These are phyloP conservation scores for Cephus rjabovi DNA, from an alignment of 2,888 invertebrate species.

Conservation along the genomic window DNA sequence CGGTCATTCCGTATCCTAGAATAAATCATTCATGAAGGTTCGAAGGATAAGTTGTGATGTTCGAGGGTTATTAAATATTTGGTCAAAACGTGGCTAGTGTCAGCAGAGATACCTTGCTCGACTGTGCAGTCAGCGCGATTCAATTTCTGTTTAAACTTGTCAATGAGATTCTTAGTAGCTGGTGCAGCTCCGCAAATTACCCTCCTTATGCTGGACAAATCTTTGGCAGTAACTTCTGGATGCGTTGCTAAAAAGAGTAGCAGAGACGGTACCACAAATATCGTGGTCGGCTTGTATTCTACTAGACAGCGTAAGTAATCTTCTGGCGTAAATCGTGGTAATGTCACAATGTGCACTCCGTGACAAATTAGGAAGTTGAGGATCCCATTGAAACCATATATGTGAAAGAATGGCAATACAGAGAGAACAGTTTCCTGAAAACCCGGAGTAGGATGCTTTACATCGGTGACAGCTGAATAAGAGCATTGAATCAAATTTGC, in stretches of 20 bases:
- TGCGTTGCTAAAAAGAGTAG: conserved; percentile 80
- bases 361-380: conserved; percentile 72
- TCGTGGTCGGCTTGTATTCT: conserved; percentile 72
- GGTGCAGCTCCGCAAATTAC: conserved; percentile 83
- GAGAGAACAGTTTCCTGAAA: conserved; percentile 71
- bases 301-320: conserved; percentile 76
- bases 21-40: conserved; percentile 5
- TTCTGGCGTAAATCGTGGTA: conserved; percentile 80
- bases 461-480: conserved; percentile 67
- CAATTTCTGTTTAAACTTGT: conserved; percentile 74
- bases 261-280: conserved; percentile 83
- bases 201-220: conserved; percentile 73
- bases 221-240: conserved; percentile 75
- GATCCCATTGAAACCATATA: conserved; percentile 80
- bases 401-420: conserved; percentile 83
- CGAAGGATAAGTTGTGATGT: conserved; percentile 13
- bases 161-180: conserved; percentile 73
- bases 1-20: conserved; percentile 78
- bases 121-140: conserved; percentile 44
- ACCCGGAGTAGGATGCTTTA: conserved; percentile 67
- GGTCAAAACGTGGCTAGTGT: conserved; percentile 45
- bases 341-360: conserved; percentile 75
- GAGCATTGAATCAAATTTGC: conserved; percentile 69
- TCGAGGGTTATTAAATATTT: conserved; percentile 11
- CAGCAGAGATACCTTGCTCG: conserved; percentile 65